Conservation (phyloP, 2,797 vertebrate species). For the Diplodus puntazzo region DNA sequence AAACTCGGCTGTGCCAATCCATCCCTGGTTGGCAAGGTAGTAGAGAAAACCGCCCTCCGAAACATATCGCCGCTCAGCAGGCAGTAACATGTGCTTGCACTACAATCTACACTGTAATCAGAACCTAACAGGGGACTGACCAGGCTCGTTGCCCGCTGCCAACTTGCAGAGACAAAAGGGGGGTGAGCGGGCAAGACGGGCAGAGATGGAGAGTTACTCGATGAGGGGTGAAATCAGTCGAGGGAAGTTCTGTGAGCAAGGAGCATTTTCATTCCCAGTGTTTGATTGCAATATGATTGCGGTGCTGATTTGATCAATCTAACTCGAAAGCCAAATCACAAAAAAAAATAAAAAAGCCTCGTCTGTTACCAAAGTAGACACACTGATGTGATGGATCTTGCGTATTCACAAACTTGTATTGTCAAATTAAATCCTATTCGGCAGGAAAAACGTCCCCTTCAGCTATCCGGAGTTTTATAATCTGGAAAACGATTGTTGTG, state of each 20-base stretch:
- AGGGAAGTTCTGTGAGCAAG: slow-evolving; percentile 30
- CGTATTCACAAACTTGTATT: slow-evolving; percentile 18
- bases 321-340: slow-evolving; percentile 15
- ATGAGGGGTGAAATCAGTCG: slow-evolving; percentile 52
- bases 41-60: slow-evolving; percentile 50
- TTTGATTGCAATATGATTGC: slow-evolving; percentile 36
- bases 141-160: slow-evolving; percentile 52
- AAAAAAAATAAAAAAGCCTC: neutral
- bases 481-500: neutral
- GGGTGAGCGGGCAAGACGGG: slow-evolving; percentile 14
- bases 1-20: slow-evolving; percentile 58
- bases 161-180: slow-evolving; percentile 44
- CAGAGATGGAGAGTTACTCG: slow-evolving; percentile 38
- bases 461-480: neutral
- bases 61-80: slow-evolving; percentile 74
- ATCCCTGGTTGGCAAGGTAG: slow-evolving; percentile 65
- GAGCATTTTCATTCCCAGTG: slow-evolving; percentile 34
- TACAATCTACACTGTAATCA: slow-evolving; percentile 78
- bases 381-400: neutral
- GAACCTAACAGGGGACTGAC: slow-evolving; percentile 62
- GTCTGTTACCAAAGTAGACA: neutral
- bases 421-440: slow-evolving; percentile 30
- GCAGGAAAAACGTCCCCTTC: neutral
- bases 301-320: slow-evolving; percentile 36
- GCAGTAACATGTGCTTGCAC: slow-evolving; percentile 76